phyloP scores from a whole-genome alignment of 2,888 invertebrate genomes.

The Vesta saturnalis region DNA sequence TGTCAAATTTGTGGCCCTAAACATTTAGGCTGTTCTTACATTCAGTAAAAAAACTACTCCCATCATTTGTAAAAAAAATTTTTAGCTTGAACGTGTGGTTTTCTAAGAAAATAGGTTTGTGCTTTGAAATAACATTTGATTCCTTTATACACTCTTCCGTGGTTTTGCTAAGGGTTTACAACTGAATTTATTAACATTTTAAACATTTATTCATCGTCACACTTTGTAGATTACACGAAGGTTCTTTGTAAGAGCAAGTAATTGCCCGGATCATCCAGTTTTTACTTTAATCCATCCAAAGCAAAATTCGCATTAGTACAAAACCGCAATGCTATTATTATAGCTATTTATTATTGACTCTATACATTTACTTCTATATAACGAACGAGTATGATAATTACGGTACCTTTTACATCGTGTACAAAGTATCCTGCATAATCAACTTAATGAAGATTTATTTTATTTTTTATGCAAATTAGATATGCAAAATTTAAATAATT shows the following conservation, averaged over 20 bases:
- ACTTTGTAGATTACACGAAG: conserved; percentile 27
- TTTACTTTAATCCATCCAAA: conserved; percentile 24
- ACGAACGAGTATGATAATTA: background rate
- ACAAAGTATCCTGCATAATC: background rate
- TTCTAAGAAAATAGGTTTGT: background rate
- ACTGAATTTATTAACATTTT: conserved; percentile 16
- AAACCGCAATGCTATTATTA: conserved; percentile 14
- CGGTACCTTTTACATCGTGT: background rate
- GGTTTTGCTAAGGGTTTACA: conserved; percentile 13
- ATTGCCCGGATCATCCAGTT: conserved; percentile 35
- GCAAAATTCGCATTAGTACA: conserved; percentile 13
- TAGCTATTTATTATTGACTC: conserved; percentile 2
- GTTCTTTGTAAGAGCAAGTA: conserved; percentile 33
- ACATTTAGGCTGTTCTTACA: no score
- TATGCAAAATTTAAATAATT: background rate
- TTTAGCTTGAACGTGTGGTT: background rate
- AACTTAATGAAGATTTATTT: background rate
- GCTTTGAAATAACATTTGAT: conserved; percentile 12
- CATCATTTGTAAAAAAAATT: no score
- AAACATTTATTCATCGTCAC: conserved; percentile 35
- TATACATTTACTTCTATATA: background rate
- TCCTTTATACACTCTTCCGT: conserved; percentile 9
- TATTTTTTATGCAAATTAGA: conserved; percentile 2
- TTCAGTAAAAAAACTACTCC: no score
- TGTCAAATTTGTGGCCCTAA: no score